A percentile compares a stretch with the other conserved stretches of the same genome.
These are phyloP conservation scores for Theodoxus fluviatilis DNA, from an alignment of 2,888 invertebrate species.

Conservation along the genomic window DNA sequence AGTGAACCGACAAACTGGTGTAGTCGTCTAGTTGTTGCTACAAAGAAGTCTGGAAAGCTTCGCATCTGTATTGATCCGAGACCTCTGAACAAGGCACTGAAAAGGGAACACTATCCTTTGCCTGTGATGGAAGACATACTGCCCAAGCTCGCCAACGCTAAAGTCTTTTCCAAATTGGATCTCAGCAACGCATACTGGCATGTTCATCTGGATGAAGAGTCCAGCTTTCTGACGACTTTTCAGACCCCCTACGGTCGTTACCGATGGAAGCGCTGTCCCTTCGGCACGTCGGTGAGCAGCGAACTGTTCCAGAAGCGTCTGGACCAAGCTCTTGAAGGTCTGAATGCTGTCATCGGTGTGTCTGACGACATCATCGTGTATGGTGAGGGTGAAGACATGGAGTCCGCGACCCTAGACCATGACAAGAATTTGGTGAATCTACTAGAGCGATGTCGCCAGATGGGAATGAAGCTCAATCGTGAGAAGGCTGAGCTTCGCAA, in stretches of 20 bases:
- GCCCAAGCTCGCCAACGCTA: slow-evolving; percentile 24
- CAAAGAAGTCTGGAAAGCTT: slow-evolving; percentile 22
- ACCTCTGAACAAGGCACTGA: slow-evolving; percentile 31
- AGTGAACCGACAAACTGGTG: slow-evolving; percentile 31
- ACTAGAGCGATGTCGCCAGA: slow-evolving; percentile 25
- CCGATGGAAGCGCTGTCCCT: slow-evolving; percentile 29
- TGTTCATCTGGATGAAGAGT: slow-evolving; percentile 25
- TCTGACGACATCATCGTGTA: slow-evolving; percentile 35
- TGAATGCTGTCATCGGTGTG: slow-evolving; percentile 31
- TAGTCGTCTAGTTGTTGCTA: slow-evolving; percentile 25
- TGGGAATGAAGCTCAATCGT: slow-evolving; percentile 27
- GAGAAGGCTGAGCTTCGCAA: slow-evolving; percentile 27
- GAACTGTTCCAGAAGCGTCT: slow-evolving; percentile 34
- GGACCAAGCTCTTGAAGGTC: slow-evolving; percentile 28
- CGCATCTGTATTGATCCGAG: slow-evolving; percentile 28
- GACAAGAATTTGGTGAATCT: slow-evolving; percentile 29
- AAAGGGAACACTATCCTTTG: slow-evolving; percentile 23
- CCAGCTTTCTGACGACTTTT: slow-evolving; percentile 28
- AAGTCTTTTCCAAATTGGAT: slow-evolving; percentile 29
- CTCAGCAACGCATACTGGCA: slow-evolving; percentile 29
- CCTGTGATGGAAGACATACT: slow-evolving; percentile 25
- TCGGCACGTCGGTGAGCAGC: slow-evolving; percentile 30
- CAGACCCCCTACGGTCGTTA: slow-evolving; percentile 26
- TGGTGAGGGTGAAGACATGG: slow-evolving; percentile 23
- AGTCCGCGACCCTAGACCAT: slow-evolving; percentile 27